Conservation (phyloP, 2,888 invertebrate species). For the Trissolcus japonicus region DNA sequence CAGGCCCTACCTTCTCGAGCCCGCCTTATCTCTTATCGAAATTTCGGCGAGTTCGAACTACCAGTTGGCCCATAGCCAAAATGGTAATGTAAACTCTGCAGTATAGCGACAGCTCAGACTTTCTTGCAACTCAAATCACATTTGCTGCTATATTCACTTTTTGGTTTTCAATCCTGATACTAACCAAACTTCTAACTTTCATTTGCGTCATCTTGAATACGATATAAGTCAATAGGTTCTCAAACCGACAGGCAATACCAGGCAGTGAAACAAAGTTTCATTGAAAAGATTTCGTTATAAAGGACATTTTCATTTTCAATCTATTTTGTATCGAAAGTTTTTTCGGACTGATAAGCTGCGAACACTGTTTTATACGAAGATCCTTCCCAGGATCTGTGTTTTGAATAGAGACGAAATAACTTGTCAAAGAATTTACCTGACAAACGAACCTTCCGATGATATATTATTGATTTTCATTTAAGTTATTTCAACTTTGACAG, state of each 20-base stretch:
- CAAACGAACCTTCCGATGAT: conserved; percentile 5
- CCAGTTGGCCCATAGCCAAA: conserved; percentile 54
- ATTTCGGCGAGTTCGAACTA: conserved; percentile 48
- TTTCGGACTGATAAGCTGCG: background rate
- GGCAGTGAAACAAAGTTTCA: conserved; percentile 17
- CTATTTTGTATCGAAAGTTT: background rate
- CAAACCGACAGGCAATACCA: conserved; percentile 7
- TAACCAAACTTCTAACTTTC: conserved; percentile 49
- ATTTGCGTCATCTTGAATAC: conserved; percentile 49
- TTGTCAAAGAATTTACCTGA: background rate
- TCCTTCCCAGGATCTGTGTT: no score
- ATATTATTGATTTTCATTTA: conserved; percentile 7
- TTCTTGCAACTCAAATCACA: conserved; percentile 55
- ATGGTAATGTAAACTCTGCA: conserved; percentile 58
- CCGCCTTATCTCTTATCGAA: conserved; percentile 55
- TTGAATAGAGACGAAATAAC: background rate
- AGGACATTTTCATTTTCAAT: background rate
- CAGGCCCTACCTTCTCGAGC: conserved; percentile 32
- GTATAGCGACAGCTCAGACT: conserved; percentile 40
- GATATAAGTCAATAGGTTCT: conserved; percentile 30
- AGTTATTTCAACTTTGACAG: conserved; percentile 15
- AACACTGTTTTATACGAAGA: no score
- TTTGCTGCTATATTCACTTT: conserved; percentile 56
- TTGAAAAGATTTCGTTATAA: background rate
- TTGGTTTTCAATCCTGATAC: conserved; percentile 53